phyloP scores from a whole-genome alignment of 2,888 invertebrate species.

The Galeopsomyia nigrocyanea region DNA sequence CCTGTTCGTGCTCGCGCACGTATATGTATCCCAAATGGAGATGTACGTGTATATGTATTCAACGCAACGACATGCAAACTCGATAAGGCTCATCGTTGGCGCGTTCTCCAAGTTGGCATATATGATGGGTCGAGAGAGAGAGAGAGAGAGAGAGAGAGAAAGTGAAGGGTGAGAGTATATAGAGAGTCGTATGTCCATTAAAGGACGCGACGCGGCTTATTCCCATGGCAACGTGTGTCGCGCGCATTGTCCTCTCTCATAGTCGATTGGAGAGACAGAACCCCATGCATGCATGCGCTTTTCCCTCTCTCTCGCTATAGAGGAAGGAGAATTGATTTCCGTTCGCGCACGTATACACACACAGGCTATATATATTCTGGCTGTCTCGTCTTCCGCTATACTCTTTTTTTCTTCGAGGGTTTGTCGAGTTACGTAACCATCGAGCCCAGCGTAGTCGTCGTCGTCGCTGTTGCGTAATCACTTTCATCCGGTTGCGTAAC shows the following conservation, averaged over 20 bases:
- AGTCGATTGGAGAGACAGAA: too few species aligned
- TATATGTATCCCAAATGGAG: background rate
- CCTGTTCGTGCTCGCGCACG: background rate
- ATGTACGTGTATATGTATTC: background rate
- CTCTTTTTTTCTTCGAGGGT: too few species aligned
- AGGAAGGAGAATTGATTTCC: too few species aligned
- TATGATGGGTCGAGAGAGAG: background rate
- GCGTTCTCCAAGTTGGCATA: background rate
- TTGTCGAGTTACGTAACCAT: constrained; percentile 2
- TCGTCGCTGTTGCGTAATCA: too few species aligned
- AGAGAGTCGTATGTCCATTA: constrained; percentile 55
- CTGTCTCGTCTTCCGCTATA: too few species aligned
- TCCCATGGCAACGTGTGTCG: constrained; percentile 58
- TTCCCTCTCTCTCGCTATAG: too few species aligned
- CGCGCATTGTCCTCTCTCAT: constrained; percentile 13
- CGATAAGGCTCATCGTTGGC: constrained; percentile 27
- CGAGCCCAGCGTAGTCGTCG: too few species aligned
- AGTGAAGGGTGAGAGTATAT: background rate
- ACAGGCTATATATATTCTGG: too few species aligned
- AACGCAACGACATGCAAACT: constrained; percentile 38
- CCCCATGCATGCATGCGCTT: too few species aligned
- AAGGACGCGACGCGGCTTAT: constrained; percentile 56
- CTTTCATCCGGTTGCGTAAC: too few species aligned
- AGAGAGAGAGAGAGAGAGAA: background rate
- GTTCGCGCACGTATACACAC: too few species aligned